These are phyloP conservation scores for Leptosomus discolor DNA, from an alignment of 2,113 vertebrate genomes.

Conservation along the genomic window DNA sequence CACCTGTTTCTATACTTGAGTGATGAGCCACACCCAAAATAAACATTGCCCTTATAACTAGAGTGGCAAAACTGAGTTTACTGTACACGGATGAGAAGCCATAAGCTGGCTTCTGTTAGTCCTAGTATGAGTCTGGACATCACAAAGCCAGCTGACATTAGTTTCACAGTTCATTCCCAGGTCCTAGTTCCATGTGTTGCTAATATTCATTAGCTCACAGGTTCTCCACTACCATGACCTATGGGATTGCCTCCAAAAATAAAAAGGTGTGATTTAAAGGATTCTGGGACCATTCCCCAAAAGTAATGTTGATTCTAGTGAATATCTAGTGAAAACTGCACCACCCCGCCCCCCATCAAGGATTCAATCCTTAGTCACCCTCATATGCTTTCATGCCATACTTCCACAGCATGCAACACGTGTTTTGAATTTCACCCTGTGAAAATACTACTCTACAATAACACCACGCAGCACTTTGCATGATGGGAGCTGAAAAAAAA, in stretches of 20 bases:
- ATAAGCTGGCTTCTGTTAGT: background rate
- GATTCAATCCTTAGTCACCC: background rate
- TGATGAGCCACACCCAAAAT: background rate
- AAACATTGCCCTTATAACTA: background rate
- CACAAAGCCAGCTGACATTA: background rate
- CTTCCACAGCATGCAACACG: background rate
- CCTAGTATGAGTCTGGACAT: background rate
- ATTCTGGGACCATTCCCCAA: background rate
- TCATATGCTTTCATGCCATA: background rate
- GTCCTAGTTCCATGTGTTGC: background rate
- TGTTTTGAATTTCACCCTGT: background rate
- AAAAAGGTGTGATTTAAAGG: background rate
- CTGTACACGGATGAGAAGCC: background rate
- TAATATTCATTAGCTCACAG: background rate
- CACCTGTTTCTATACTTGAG: rapidly evolving
- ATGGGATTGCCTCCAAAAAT: background rate
- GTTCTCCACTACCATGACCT: background rate
- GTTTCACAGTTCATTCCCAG: no score
- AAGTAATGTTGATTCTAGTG: background rate
- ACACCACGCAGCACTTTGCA: background rate
- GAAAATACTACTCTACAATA: background rate
- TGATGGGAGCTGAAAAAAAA: background rate
- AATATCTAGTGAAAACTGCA: background rate
- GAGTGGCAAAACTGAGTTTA: background rate
- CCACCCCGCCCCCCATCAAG: background rate